Evolutionary conservation across 2,113 vertebrate species (phyloP), one percentile per base, ranked within the genome.

Genomic region (Ochotona princeps): DNA sequence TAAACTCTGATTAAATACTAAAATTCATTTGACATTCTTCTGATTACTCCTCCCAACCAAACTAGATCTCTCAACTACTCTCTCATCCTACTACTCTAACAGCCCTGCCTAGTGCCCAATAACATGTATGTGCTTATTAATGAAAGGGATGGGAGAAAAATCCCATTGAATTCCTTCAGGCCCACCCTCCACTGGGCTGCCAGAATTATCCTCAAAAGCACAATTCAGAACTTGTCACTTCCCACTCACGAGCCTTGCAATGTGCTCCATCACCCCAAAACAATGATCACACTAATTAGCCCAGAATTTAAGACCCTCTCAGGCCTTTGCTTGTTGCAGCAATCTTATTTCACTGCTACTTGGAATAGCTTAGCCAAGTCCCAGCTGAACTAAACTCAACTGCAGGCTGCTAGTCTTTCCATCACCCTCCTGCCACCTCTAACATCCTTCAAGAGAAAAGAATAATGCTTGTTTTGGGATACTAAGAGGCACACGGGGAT

Each of bases 371-470:
- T 44, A 44, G 38, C 25, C 49, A 17, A 44, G 82, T 87, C 83
- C 86, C 72, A 76, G 76, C 51, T 76, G 49, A 93, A 35, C 30
- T 30, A 44, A 69, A 85, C 14, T 30, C 57, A 18, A 18, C 69
- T 28, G 32, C 72, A 84, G 44, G 14, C 13, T 73, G 75, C 57
- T 84, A 30, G 47, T 66, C 90, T 79, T 63, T 7, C 61, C 49
- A 81, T 44, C 26, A 49, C 17, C 26, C n/a, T 74, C 60, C 0
- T 26, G 54, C 54, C 82, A 90, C 73, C 21, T 11, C 72, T 66
- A 79, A 70, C 26, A 83, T 47, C 57, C 49, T 89, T 47, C 51
- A 54, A 51, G 90, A 23, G 74, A 86, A 65, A 91, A 83, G 32
- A 86, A 70, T 44, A 26, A 61, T 6, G 8, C 26, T 82, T 49